Conservation (phyloP, 2,888 invertebrate species). For the Agrotis puta region DNA sequence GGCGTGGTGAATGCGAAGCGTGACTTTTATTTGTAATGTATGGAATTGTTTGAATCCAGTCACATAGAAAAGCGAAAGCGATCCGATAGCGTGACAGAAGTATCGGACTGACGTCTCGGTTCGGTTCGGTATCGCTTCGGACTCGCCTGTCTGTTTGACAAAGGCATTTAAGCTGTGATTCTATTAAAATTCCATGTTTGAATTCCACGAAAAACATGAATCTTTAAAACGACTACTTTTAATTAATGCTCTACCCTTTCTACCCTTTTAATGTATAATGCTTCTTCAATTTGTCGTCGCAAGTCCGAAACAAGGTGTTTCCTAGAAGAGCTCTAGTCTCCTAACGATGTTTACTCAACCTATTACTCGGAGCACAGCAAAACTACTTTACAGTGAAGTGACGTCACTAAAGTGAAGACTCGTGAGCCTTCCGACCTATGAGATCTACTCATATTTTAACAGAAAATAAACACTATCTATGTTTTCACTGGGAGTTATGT, state of each 20-base stretch:
- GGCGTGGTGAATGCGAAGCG: too few species aligned
- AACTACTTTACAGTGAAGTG: conserved; percentile 18
- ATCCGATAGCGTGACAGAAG: too few species aligned
- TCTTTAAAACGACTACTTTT: neutral
- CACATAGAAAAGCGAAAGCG: too few species aligned
- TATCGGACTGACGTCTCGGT: too few species aligned
- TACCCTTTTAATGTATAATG: neutral
- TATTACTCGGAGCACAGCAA: conserved; percentile 2
- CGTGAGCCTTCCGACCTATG: neutral
- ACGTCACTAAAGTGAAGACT: conserved; percentile 11
- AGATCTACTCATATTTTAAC: conserved; percentile 8
- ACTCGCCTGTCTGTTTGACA: too few species aligned
- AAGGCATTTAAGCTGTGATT: too few species aligned
- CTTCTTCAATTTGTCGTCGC: neutral
- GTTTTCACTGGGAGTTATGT: neutral
- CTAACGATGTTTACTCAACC: conserved; percentile 2
- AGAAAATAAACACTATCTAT: neutral
- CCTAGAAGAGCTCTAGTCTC: conserved; percentile 10
- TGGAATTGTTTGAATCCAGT: too few species aligned
- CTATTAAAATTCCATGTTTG: too few species aligned
- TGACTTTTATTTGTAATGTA: too few species aligned
- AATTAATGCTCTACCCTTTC: neutral
- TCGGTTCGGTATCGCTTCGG: too few species aligned
- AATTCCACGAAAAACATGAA: too few species aligned
- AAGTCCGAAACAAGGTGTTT: conserved; percentile 4